Evolutionary conservation across 2,888 invertebrate genomes (phyloP).

Genomic region (Rhogogaster chlorosoma): DNA sequence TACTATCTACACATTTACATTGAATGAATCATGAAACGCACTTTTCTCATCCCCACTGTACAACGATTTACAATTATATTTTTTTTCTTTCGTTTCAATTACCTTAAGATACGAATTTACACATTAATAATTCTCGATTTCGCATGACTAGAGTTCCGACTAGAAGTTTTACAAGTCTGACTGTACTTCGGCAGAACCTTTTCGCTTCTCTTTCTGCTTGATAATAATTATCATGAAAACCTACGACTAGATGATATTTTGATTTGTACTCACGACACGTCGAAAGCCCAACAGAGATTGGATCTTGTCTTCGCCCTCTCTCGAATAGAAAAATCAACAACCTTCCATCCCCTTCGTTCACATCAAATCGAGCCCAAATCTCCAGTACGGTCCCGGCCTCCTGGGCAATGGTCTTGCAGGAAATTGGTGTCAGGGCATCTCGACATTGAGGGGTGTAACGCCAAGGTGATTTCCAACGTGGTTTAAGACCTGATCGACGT

Average conservation of each 20-base stretch:
- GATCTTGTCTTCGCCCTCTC: not conserved
- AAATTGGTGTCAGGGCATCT: slow-evolving; percentile 75
- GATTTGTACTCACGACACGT: slow-evolving; percentile 59
- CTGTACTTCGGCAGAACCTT: not conserved
- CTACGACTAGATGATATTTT: slow-evolving; percentile 58
- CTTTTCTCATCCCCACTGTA: not conserved
- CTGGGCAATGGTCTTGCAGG: slow-evolving; percentile 74
- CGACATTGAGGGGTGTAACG: slow-evolving; percentile 58
- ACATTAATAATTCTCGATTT: not conserved
- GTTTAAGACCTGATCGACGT: not conserved
- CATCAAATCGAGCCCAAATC: slow-evolving; percentile 75
- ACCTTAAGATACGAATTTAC: not conserved
- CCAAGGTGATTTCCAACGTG: slow-evolving; percentile 55
- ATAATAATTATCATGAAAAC: slow-evolving; percentile 3
- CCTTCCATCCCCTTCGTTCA: slow-evolving; percentile 57
- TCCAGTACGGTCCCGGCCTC: slow-evolving; percentile 74
- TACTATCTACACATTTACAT: slow-evolving; percentile 64
- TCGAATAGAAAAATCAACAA: not conserved
- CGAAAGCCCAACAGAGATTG: slow-evolving; percentile 54
- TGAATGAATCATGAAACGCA: slow-evolving; percentile 36
- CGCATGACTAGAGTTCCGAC: slow-evolving; percentile 7
- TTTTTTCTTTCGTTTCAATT: not conserved
- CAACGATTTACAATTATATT: slow-evolving; percentile 25
- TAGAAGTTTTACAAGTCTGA: not conserved
- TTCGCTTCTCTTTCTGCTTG: not conserved